Conservation (phyloP, 2,797 vertebrate genomes). For the Danio jaintianensis region DNA sequence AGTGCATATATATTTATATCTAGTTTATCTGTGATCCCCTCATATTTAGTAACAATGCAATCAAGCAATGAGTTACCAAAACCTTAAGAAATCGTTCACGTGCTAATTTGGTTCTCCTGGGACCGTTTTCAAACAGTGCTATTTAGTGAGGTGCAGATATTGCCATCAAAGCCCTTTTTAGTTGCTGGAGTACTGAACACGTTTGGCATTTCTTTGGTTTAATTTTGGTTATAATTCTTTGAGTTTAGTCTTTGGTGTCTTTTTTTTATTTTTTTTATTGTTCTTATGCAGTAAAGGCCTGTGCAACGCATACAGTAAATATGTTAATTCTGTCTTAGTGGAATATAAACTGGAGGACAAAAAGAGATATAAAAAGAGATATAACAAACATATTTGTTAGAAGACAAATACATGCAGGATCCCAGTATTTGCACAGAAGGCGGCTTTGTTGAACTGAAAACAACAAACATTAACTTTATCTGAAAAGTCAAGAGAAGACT, state of each 20-base stretch:
- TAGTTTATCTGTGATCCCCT: neutral
- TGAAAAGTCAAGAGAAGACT: neutral
- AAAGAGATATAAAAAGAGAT: too few species aligned
- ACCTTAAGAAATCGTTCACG: neutral
- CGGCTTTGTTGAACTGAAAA: neutral
- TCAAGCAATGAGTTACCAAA: neutral
- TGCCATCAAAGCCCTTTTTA: neutral
- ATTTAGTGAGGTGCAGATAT: neutral
- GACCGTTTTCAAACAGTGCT: conserved; percentile 4
- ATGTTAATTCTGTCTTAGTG: neutral
- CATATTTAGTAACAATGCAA: neutral
- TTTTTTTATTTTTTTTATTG: too few species aligned
- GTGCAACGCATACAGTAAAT: neutral
- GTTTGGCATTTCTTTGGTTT: neutral
- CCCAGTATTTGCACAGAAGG: neutral
- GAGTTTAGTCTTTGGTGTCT: neutral
- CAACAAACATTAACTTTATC: neutral
- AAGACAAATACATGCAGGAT: neutral
- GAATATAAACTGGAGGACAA: neutral
- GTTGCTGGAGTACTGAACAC: neutral
- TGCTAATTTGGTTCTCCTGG: neutral
- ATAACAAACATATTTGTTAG: neutral
- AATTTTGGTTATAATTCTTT: neutral
- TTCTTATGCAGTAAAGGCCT: neutral
- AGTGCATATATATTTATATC: neutral